Conservation (phyloP, 2,797 vertebrate species). For the Myripristis murdjan region DNA sequence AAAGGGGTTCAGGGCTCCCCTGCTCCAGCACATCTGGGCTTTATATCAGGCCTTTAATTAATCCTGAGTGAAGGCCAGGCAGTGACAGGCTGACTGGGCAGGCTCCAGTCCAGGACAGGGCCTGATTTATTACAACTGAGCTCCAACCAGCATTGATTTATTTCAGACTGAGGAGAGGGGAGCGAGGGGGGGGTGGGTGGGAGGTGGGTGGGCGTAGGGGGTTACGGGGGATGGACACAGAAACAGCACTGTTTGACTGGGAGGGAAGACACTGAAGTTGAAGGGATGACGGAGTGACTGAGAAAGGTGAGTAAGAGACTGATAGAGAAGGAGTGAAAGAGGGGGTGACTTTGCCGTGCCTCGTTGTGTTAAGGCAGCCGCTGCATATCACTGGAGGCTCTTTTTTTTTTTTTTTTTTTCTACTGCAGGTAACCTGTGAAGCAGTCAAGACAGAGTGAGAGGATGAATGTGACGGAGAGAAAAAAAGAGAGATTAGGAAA, state of each 20-base stretch:
- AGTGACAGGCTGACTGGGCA: constrained; percentile 99
- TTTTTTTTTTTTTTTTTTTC: too few relatives aligned
- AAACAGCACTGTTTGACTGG: constrained; percentile 88
- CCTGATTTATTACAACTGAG: constrained; percentile 99
- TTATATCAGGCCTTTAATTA: constrained; percentile 99
- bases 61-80: constrained; percentile 99
- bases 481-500: constrained; percentile 50
- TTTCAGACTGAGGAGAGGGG: constrained; percentile 89
- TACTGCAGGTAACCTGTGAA: constrained; percentile 46
- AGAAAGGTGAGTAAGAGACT: constrained; percentile 61
- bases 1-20: constrained; percentile 90
- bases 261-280: constrained; percentile 65
- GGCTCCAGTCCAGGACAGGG: constrained; percentile 97
- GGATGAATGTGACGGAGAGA: constrained; percentile 70
- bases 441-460: neutral
- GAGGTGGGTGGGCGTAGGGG: constrained; percentile 74
- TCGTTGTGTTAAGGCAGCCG: constrained; percentile 32
- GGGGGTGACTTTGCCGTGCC: constrained; percentile 31
- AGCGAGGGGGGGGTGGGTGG: constrained; percentile 69
- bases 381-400: constrained; percentile 23
- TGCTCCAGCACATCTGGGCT: constrained; percentile 97
- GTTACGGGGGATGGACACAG: constrained; percentile 79
- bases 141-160: constrained; percentile 98
- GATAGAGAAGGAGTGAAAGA: constrained; percentile 32
- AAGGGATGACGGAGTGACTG: constrained; percentile 39